phyloP scores from a whole-genome alignment of 2,797 vertebrate genomes.

The Ciconia nigra region DNA sequence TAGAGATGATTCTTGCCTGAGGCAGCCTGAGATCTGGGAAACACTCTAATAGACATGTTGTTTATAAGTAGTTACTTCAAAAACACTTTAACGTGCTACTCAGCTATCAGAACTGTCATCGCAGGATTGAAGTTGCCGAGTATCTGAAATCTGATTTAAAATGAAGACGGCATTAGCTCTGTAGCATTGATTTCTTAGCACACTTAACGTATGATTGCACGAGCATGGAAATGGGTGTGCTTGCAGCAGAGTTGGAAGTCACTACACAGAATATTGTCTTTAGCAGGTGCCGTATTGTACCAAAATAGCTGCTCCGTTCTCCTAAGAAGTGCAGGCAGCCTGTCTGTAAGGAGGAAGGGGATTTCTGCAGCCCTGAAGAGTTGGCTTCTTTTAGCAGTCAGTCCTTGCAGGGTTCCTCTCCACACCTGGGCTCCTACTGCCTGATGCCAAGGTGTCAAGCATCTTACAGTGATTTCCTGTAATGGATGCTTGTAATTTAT shows the following conservation, averaged over 20 bases:
- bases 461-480: background rate
- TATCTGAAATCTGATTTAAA: background rate
- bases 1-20: background rate
- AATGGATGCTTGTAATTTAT: background rate
- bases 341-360: background rate
- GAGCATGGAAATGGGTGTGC: background rate
- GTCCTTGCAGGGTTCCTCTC: background rate
- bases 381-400: background rate
- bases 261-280: background rate
- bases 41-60: background rate
- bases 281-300: background rate
- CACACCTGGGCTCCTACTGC: background rate
- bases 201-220: accelerated
- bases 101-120: background rate
- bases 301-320: background rate
- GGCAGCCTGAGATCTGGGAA: background rate
- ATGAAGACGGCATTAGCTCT: background rate
- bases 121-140: background rate
- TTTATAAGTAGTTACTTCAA: background rate
- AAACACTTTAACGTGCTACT: background rate
- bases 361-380: background rate
- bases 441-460: accelerated
- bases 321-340: background rate
- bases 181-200: background rate
- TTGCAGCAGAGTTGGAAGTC: background rate